These are phyloP conservation scores for Strigamia crassipes DNA, from an alignment of 2,888 invertebrate genomes.

Conservation along the genomic window DNA sequence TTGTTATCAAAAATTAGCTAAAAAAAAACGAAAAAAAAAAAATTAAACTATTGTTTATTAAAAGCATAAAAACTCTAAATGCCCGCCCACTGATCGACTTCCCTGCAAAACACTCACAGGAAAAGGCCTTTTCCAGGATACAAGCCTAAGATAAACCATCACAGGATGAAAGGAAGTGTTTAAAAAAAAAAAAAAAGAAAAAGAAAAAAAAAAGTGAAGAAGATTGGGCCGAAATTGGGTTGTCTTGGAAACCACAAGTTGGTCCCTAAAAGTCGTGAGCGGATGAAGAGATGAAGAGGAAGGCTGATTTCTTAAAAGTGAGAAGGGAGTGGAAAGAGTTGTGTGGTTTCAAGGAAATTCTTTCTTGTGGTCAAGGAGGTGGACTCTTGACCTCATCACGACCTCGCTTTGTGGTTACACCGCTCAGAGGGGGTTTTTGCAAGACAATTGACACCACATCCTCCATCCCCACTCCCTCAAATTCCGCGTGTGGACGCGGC, in stretches of 20 bases:
- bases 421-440: conserved; percentile 19
- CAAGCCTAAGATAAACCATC: conserved; percentile 3
- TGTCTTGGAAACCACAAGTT: background rate
- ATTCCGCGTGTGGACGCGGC: conserved; percentile 15
- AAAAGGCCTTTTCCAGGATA: conserved; percentile 12
- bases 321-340: background rate
- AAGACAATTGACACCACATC: conserved; percentile 29
- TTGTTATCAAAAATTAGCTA: background rate
- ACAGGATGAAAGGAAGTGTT: conserved; percentile 15
- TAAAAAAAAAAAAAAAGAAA: conserved; percentile 24
- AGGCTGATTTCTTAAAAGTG: background rate
- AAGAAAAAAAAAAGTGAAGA: too few species aligned
- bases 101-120: background rate
- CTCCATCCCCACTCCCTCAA: background rate
- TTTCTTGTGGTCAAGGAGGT: conserved; percentile 21
- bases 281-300: conserved; percentile 17
- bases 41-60: background rate
- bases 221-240: background rate
- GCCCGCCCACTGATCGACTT: conserved; percentile 18
- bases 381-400: conserved; percentile 11
- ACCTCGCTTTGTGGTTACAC: conserved; percentile 2
- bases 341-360: conserved; percentile 8
- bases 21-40: background rate
- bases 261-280: conserved; percentile 18
- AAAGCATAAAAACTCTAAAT: background rate